Percentiles rank a stretch among this genome's conserved stretches.
phyloP scores from a whole-genome alignment of 2,888 invertebrate genomes.

The Lymantria dispar region DNA sequence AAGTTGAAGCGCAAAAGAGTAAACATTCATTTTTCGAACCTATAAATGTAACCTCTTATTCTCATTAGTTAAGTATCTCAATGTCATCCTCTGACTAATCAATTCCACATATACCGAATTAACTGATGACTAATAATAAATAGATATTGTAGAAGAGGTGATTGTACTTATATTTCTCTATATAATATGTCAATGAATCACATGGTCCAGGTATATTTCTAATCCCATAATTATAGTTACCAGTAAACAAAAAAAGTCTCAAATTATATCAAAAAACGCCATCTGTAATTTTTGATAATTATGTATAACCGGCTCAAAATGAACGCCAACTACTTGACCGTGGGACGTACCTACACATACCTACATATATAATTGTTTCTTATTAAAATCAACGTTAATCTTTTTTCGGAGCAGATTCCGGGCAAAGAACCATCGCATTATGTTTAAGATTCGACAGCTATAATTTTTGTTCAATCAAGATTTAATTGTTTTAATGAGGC shows the following conservation, averaged over 20 bases:
- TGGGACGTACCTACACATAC: slow-evolving; percentile 70
- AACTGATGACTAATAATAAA: no score
- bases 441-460: slow-evolving; percentile 82
- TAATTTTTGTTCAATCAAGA: slow-evolving; percentile 83
- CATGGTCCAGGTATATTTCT: slow-evolving; percentile 29
- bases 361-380: slow-evolving; percentile 80
- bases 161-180: no score
- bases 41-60: no score
- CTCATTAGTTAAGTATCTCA: no score
- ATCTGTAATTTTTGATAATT: slow-evolving; percentile 80
- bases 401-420: slow-evolving; percentile 78
- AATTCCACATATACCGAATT: no score
- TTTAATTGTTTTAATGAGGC: slow-evolving; percentile 83
- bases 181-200: slow-evolving; percentile 24
- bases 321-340: slow-evolving; percentile 70
- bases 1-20: no score
- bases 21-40: no score
- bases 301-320: slow-evolving; percentile 69
- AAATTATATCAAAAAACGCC: slow-evolving; percentile 69
- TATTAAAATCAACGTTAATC: slow-evolving; percentile 82
- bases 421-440: slow-evolving; percentile 75
- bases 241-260: slow-evolving; percentile 53
- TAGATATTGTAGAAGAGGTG: no score
- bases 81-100: no score
- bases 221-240: slow-evolving; percentile 29